Conservation (phyloP, 2,797 vertebrate species). For the Uromys caudimaculatus region DNA sequence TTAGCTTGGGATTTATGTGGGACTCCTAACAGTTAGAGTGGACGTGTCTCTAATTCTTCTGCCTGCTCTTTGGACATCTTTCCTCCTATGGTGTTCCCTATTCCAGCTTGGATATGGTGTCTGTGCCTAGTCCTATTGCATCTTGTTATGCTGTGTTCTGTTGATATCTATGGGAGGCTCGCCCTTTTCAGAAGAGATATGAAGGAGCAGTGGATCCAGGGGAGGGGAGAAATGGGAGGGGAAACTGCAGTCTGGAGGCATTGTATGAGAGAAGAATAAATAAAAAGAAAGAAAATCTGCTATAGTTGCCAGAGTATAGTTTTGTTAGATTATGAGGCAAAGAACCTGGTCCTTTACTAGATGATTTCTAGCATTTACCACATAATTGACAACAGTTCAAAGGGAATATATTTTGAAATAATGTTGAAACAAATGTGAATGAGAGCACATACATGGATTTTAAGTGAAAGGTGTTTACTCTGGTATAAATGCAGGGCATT, state of each 20-base stretch:
- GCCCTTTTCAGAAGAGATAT: background rate
- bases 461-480: background rate
- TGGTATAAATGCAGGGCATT: background rate
- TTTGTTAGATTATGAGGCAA: background rate
- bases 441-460: background rate
- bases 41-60: background rate
- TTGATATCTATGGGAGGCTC: background rate
- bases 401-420: background rate
- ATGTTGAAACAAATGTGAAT: background rate
- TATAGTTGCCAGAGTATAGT: background rate
- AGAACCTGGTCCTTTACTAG: background rate
- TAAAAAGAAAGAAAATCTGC: background rate
- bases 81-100: background rate
- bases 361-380: background rate
- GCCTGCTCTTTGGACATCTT: background rate
- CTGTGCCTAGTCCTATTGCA: background rate
- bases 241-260: background rate
- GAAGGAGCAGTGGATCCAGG: background rate
- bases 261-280: background rate
- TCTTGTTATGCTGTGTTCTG: background rate
- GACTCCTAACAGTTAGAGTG: background rate
- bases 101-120: background rate
- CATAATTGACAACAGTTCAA: background rate
- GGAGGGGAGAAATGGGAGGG: too few relatives aligned
- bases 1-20: background rate